These are phyloP conservation scores for Microplitis deprimator DNA, from an alignment of 2,888 invertebrate genomes.

Conservation along the genomic window DNA sequence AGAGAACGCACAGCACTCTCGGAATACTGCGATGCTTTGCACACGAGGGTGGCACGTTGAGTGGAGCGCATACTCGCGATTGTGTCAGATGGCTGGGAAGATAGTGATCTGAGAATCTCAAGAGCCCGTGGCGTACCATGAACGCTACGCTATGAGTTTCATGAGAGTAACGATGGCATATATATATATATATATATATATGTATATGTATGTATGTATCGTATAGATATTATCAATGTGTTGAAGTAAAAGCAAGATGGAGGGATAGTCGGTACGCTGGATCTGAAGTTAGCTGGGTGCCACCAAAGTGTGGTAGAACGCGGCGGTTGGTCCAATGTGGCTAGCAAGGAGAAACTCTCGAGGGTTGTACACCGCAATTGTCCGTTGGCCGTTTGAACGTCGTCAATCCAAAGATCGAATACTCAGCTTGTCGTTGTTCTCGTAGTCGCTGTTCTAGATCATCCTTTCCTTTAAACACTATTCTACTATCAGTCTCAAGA, in stretches of 20 bases:
- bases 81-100: conserved; percentile 47
- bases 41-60: conserved; percentile 41
- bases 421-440: conserved; percentile 4
- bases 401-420: conserved; percentile 29
- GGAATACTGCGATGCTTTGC: conserved; percentile 29
- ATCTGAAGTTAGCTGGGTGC: conserved; percentile 18
- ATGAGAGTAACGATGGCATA: conserved; percentile 23
- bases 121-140: conserved; percentile 42
- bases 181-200: background rate
- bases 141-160: conserved; percentile 31
- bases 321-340: conserved; percentile 35
- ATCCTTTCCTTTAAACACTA: conserved; percentile 4
- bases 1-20: conserved; percentile 2
- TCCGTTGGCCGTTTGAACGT: conserved; percentile 16
- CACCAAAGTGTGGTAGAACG: conserved; percentile 25
- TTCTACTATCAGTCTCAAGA: background rate
- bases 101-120: conserved; percentile 46
- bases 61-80: conserved; percentile 43
- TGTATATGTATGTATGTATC: background rate
- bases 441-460: background rate
- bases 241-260: conserved; percentile 17
- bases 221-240: background rate
- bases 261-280: conserved; percentile 21
- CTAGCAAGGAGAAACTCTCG: conserved; percentile 35
- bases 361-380: conserved; percentile 29